Evolutionary conservation across 1,140 invertebrate species (phyloP), one percentile per base, ranked within the genome.

Genomic region (Nixonia krombeini): DNA sequence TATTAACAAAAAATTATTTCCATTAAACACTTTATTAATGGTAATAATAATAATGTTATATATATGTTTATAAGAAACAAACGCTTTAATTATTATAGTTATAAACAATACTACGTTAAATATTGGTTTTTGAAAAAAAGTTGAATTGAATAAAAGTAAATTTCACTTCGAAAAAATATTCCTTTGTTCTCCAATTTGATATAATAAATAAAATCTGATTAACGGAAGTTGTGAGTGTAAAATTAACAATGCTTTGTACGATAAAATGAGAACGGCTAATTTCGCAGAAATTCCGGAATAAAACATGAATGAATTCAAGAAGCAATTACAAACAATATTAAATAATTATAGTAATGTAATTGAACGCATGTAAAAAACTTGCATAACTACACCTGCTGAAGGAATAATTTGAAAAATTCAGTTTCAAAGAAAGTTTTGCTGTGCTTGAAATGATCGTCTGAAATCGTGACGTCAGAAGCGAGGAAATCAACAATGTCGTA

Each of bases 401-500:
- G 50, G 51, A 38, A 56, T 50, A 64, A 56, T 64, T 56, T 46
- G 45, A 56, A 64, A 64, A 64, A 55, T 55, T 21, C 35, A 21
- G 35, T 44, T 38, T 45, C 2, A 49, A 35, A 49, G 50, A 50
- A 31, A 64, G 45, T 38, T 45, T 47, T 31, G 42, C 46, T 65
- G 40, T 52, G 45, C 49, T 65, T 52, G 47, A 53, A 63, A 49
- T 44, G 50, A 45, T 53, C 42, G 46, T 35, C 26, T 47, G 29
- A 28, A 40, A 50, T 44, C 35, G 46, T 57, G 61, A 57, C 61
- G 52, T 64, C 46, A 57, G 52, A 57, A 56, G 52, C 52, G 52
- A 52, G 47, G 52, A 64, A 56, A 57, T 64, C 52, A 62, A 63
- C 59, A 63, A 63, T 65, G 47, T 57, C 53, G 41, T 52, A 65